Conservation (phyloP, 1,140 invertebrate genomes). For the Bombus confusus region DNA sequence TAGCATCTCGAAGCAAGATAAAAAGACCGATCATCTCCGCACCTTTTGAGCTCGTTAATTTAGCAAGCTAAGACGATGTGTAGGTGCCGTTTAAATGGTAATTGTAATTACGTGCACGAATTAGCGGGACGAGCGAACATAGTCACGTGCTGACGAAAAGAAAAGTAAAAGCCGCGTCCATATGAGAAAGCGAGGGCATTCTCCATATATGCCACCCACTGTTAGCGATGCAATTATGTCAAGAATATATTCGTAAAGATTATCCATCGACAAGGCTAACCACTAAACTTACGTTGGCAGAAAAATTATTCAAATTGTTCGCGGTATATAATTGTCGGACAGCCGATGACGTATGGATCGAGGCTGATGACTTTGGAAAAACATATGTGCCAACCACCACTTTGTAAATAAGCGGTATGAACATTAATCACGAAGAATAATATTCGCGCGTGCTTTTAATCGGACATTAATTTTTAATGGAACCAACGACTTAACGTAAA, state of each 20-base stretch:
- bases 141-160: constrained; percentile 20
- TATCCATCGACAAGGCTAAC: neutral
- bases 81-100: neutral
- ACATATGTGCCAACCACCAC: neutral
- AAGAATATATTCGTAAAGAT: neutral
- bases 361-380: neutral
- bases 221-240: constrained; percentile 11
- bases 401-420: neutral
- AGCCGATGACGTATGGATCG: neutral
- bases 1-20: neutral
- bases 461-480: neutral
- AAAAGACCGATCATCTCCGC: neutral
- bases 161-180: constrained; percentile 9
- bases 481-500: neutral
- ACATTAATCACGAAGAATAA: neutral
- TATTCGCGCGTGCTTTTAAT: neutral
- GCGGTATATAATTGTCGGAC: neutral
- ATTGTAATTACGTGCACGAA: neutral
- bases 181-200: constrained; percentile 12
- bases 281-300: neutral
- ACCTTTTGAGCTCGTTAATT: neutral
- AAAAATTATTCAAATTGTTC: neutral
- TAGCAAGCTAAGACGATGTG: neutral
- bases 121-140: neutral
- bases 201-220: neutral